Base-by-base conservation (phyloP, 2,888 invertebrate genomes). In the Cantharis nigra region DNA sequence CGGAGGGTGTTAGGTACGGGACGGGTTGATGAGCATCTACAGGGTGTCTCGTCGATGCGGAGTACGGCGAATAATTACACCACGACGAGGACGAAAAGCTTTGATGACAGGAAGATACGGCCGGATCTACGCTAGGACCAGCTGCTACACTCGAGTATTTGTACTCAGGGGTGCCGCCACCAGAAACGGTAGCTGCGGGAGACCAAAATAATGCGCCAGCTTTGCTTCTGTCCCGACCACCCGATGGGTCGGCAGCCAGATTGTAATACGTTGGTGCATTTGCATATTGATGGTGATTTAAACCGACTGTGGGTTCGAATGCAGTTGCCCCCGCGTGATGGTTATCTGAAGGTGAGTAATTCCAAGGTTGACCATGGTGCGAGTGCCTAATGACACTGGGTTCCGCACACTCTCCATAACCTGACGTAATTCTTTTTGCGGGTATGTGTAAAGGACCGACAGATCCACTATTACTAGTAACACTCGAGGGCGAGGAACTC, bases 361-460 rank as follows among this genome's bases (percentile, higher is more conserved):
- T 93, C 94, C 94, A 94, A 79, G 93, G 90, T 83, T 91, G 92
- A 83, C 89, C 88, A 84, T 87, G 89, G 83, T 93, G 93, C 83
- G 94, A 92, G 89, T 95, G 94, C 82, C 95, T 90, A 85, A 95
- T 95, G 85, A 95, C 95, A 69, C 94, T 93, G 72, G 92, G 92
- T 85, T 92, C 92, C 78, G 91, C 91, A 84, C 86, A 89, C 82
- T 87, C 89, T 80, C 90, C 91, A 83, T 89, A 91, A 80, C 85
- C 89, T 76, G 91, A 88, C 26, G 90, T 89, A 77, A 91, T 89
- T 86, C 96, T 91, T 89, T 97, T 96, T 86, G 96, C 96, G 82
- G 96, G 97, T 89, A 97, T 96, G 91, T 97, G 96, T 81, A 97
- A 91, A 78, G 94, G 94, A 80, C 95, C 95, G 78, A 94, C 92